Percentiles rank a stretch among this genome's conserved stretches.
phyloP scores from a whole-genome alignment of 2,113 vertebrate genomes.

The Myotis yumanensis region DNA sequence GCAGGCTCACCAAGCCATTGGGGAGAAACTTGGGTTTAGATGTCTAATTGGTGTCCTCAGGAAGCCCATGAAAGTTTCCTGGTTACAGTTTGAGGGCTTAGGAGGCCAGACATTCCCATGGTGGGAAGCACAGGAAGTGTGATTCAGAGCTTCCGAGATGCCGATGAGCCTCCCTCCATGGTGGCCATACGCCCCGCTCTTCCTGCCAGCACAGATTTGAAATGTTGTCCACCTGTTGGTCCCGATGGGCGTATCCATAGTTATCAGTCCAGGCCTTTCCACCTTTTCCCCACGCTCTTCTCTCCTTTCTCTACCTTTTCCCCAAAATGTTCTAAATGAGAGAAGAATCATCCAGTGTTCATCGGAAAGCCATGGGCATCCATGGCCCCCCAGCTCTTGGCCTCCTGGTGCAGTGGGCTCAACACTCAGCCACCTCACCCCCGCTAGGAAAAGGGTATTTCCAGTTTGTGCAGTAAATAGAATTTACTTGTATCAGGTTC shows the following conservation, averaged over 20 bases:
- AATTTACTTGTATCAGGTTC: background rate
- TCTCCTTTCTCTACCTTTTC: background rate
- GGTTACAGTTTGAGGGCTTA: background rate
- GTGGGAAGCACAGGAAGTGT: background rate
- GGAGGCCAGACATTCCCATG: background rate
- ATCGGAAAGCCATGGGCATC: background rate
- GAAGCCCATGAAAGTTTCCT: background rate
- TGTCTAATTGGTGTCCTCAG: background rate
- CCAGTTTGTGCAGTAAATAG: background rate
- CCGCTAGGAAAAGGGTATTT: background rate
- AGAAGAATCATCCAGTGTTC: background rate
- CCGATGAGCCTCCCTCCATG: background rate
- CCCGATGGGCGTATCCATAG: background rate
- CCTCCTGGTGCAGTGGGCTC: no score
- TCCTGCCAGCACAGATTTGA: constrained; percentile 24
- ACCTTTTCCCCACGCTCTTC: background rate
- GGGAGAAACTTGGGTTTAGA: background rate
- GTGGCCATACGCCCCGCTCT: constrained; percentile 7
- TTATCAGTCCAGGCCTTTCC: background rate
- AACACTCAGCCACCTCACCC: background rate
- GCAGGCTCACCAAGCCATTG: fast-evolving
- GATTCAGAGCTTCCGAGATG: background rate
- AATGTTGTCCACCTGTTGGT: background rate
- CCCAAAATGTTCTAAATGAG: background rate
- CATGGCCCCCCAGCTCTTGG: fast-evolving